A percentile compares a stretch with the other conserved stretches of the same genome.
These are phyloP conservation scores for Crossaster papposus DNA, from an alignment of 53 echinoderm and acorn worm species.

Conservation along the genomic window DNA sequence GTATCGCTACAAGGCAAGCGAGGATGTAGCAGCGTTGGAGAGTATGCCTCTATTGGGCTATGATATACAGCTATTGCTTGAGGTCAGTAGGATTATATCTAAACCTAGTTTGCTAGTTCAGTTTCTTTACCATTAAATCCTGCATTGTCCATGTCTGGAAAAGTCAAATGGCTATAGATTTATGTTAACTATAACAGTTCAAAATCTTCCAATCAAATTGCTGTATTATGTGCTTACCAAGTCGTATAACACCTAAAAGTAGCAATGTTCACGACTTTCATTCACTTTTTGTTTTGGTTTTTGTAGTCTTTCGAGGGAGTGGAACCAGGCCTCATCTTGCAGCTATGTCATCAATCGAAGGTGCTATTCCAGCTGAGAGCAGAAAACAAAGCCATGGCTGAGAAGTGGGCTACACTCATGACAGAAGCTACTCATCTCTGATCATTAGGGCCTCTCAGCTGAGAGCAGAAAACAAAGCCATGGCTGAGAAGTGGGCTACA, in stretches of 20 bases:
- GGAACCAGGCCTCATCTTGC: conserved; percentile 53
- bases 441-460: conserved; percentile 6
- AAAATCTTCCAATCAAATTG: no score
- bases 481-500: conserved; percentile 69
- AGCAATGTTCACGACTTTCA: not conserved
- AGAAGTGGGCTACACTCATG: conserved; percentile 64
- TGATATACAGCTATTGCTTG: conserved; percentile 64
- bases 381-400: conserved; percentile 63
- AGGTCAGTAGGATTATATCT: conserved; percentile 52
- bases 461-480: conserved; percentile 62
- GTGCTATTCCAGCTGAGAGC: conserved; percentile 62
- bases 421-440: conserved; percentile 49
- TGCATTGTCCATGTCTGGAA: no score
- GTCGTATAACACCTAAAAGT: no score
- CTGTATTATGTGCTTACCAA: no score
- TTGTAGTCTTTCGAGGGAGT: conserved; percentile 56
- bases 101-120: not conserved
- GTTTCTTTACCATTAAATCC: not conserved
- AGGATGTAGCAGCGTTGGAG: conserved; percentile 87
- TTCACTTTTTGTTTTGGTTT: not conserved
- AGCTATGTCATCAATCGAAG: conserved; percentile 59
- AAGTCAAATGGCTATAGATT: no score
- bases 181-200: no score
- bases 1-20: conserved; percentile 92
- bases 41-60: conserved; percentile 92